Base-by-base conservation (phyloP, 1,140 invertebrate genomes). In the Maniola jurtina region DNA sequence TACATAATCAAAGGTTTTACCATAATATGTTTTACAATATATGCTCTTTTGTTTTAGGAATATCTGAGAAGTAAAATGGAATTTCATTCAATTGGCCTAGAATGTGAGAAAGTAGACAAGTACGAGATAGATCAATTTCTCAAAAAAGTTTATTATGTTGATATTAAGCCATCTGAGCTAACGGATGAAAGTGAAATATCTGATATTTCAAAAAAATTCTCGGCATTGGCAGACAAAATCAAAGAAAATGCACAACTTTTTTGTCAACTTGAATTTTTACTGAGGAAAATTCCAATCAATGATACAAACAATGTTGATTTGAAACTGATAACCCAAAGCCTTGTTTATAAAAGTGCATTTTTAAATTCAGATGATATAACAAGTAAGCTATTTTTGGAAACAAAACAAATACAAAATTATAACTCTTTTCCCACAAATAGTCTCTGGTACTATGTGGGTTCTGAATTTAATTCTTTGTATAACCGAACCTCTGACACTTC, bases 261-360 rank as follows among this genome's bases (percentile, higher is more conserved):
- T 14, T 74, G 75, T 58, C 68, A 76, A 61, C 50, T 79, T 2
- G 77, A 79, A 38, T 73, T 52, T 40, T 61, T 72, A 42, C 16
- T 63, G 48, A 66, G 74, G 15, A 61, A 66, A 8, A 75, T 54
- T 36, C 75, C 75, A 42, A 25, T 70, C 0, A 54, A 67, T 25
- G 57, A 64, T 60, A 64, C 59, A 8, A 50, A 67, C 16, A 61
- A 70, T 48, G 36, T 71, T 60, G 77, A 79, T 45, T 66, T 76
- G 25, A 67, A 70, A 47, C 59, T 79, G 35, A 62, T 77, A 6
- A 56, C 52, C 11, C 70, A 75, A 40, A 72, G 68, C 11, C 33
- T 77, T n/a, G 15, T 57, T 7, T 57, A 66, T 50, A 38, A 71
- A 42, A 57, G 62, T 52, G 9, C 61, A 33, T 61, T n/a, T 38